Conservation (phyloP, 1,140 invertebrate genomes). For the Dryas iulia region DNA sequence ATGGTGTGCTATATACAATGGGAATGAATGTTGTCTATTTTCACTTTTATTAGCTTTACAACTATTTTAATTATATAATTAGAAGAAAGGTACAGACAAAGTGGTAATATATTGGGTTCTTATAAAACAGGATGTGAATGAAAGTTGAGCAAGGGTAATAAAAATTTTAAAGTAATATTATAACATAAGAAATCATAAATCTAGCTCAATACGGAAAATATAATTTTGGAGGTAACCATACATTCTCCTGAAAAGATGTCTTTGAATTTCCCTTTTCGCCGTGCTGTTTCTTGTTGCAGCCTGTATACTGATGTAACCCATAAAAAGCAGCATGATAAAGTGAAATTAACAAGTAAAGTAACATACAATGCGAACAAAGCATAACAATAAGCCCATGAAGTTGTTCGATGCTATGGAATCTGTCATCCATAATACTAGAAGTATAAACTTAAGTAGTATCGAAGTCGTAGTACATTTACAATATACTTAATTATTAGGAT, state of each 20-base stretch:
- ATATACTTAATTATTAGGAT: conserved; percentile 34
- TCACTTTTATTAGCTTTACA: not conserved
- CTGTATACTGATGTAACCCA: conserved; percentile 85
- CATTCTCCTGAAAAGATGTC: conserved; percentile 88
- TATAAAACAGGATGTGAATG: conserved; percentile 1
- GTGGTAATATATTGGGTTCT: not conserved
- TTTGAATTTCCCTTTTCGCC: conserved; percentile 88
- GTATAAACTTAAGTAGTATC: conserved; percentile 33
- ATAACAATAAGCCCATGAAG: conserved; percentile 71
- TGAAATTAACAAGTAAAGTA: conserved; percentile 77
- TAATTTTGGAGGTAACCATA: conserved; percentile 82
- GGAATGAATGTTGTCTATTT: not conserved
- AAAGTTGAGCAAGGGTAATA: conserved; percentile 13
- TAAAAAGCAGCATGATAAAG: conserved; percentile 82
- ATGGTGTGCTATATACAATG: conserved; percentile 1
- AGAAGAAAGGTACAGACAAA: not conserved
- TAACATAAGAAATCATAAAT: conserved; percentile 56
- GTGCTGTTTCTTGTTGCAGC: conserved; percentile 85
- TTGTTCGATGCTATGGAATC: conserved; percentile 58
- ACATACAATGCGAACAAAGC: conserved; percentile 71
- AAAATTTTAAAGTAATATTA: conserved; percentile 33
- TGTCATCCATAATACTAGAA: conserved; percentile 44
- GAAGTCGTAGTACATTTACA: conserved; percentile 33
- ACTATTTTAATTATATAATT: conserved; percentile 1
- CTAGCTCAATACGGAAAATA: conserved; percentile 73